Percentiles rank a stretch among this genome's conserved stretches.
These are phyloP conservation scores for Pogonophryne albipinna DNA, from an alignment of 2,797 vertebrate species.

Conservation along the genomic window DNA sequence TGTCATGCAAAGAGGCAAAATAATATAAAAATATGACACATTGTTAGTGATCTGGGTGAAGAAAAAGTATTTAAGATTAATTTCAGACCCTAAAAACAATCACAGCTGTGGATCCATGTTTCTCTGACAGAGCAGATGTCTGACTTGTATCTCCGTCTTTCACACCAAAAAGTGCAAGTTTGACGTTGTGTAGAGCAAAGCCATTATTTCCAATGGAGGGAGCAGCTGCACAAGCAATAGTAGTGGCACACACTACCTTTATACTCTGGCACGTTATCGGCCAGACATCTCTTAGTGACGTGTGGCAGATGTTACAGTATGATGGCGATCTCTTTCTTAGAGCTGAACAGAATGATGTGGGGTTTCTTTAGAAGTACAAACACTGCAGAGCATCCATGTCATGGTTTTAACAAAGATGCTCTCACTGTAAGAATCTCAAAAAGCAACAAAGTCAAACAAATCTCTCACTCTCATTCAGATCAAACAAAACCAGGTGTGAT, in stretches of 20 bases:
- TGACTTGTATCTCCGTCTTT: background rate
- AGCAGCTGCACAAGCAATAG: background rate
- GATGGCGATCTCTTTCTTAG: background rate
- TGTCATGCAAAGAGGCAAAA: slow-evolving; percentile 24
- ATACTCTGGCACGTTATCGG: background rate
- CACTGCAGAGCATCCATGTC: too few species aligned
- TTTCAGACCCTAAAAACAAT: slow-evolving; percentile 33
- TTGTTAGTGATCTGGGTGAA: background rate
- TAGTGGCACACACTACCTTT: background rate
- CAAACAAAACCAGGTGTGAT: too few species aligned
- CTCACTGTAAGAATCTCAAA: too few species aligned
- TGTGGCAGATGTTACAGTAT: background rate
- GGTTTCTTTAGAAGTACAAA: too few species aligned
- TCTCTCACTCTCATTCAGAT: too few species aligned
- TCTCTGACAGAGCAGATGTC: slow-evolving; percentile 4
- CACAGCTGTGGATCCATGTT: slow-evolving; percentile 7
- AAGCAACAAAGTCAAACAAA: too few species aligned
- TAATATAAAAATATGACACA: background rate
- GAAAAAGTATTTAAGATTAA: slow-evolving; percentile 21
- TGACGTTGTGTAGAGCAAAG: background rate
- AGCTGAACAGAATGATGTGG: too few species aligned
- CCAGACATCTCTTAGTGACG: background rate
- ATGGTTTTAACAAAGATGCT: too few species aligned
- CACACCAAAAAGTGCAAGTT: slow-evolving; percentile 18
- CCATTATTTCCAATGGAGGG: background rate